Evolutionary conservation across 1,140 invertebrate species (phyloP), one percentile per base, ranked within the genome.

Genomic region (Reticulitermes speratus): DNA sequence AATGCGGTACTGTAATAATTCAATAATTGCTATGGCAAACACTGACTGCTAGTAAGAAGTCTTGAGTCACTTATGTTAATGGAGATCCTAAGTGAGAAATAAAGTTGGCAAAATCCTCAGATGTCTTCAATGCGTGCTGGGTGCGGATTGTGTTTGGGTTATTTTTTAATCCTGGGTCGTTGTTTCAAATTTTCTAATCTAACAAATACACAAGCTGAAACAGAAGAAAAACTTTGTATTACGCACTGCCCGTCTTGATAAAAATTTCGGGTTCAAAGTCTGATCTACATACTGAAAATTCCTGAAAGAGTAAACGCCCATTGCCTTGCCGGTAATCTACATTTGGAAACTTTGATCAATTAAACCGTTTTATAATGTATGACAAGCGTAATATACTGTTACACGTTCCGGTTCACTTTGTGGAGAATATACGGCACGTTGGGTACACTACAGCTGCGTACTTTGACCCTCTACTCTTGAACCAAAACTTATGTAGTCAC

Each of bases 91-190:
- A 69, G 59, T 75, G 87, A 87, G 85, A 87, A 89, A 89, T 89
- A 48, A 86, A 87, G 86, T 85, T 88, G 87, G 85, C 87, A 94
- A 94, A 93, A 95, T 96, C 95, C 95, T 96, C 95, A 96, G 95
- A 96, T 96, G 95, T 96, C 95, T 95, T 96, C 95, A 96, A 96
- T 96, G 95, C 95, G 95, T 95, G 95, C 95, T 96, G 95, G 94
- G 94, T 95, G 93, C 93, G 94, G 92, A 92, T 94, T 95, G 94
- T 95, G 92, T 93, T 91, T 91, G 91, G 92, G 90, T 91, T 88
- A 88, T 88, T 88, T 88, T 88, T 89, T 87, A 86, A 86, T 88
- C 86, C 87, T 89, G 87, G 88, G 88, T 89, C 88, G 88, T 89
- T 89, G 89, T 88, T 89, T 89, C 88, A 89, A 87, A 87, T 89